Evolutionary conservation across 2,888 invertebrate species (phyloP).

Genomic region (Anaspis maculata): DNA sequence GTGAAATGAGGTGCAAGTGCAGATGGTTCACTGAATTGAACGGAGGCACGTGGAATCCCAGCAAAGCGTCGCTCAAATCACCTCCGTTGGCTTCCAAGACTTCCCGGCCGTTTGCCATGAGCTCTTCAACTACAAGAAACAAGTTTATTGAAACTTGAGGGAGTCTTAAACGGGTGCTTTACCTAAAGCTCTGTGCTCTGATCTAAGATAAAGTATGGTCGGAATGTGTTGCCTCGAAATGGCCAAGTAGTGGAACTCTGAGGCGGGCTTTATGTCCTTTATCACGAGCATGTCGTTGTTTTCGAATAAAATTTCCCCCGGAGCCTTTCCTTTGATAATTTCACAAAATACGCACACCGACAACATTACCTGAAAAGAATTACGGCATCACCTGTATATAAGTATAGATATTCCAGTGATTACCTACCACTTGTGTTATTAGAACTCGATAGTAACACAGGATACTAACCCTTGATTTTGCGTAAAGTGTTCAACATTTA

Average conservation of each 20-base stretch:
- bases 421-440: too few relatives aligned
- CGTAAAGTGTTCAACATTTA: too few relatives aligned
- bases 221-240: constrained; percentile 69
- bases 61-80: constrained; percentile 40
- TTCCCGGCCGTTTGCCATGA: constrained; percentile 51
- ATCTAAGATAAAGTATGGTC: constrained; percentile 60
- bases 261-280: constrained; percentile 74
- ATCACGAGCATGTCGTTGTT: constrained; percentile 72
- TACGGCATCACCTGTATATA: too few relatives aligned
- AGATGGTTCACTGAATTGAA: constrained; percentile 75
- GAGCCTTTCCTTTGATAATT: constrained; percentile 53
- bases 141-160: too few relatives aligned
- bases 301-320: constrained; percentile 58
- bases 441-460: too few relatives aligned
- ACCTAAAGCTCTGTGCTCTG: constrained; percentile 63
- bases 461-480: too few relatives aligned
- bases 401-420: too few relatives aligned
- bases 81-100: constrained; percentile 46
- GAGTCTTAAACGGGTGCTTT: too few relatives aligned
- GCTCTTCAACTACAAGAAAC: constrained; percentile 59
- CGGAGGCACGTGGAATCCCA: constrained; percentile 90
- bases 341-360: constrained; percentile 72
- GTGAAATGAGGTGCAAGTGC: constrained; percentile 80
- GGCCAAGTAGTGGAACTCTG: constrained; percentile 70
- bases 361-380: too few relatives aligned